Evolutionary conservation across 37 sponge, comb jelly and placozoan genomes (phyloP).

Genomic region (Oscarella lobularis): DNA sequence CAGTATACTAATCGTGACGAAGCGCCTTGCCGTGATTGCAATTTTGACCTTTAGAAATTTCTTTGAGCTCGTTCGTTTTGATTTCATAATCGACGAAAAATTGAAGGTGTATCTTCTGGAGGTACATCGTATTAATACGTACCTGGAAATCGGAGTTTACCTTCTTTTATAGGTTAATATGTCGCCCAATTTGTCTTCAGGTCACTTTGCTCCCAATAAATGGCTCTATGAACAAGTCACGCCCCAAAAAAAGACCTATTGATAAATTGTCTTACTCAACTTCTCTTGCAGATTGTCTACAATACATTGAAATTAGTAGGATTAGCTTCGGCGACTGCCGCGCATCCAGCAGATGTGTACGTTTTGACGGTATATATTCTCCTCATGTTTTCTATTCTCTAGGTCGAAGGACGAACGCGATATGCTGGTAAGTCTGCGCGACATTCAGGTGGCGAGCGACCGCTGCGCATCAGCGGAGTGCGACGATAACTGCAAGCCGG

Average conservation of each 20-base stretch:
- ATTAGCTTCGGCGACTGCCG: conserved; percentile 7
- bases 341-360: not conserved
- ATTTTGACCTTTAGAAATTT: conserved; percentile 58
- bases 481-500: not conserved
- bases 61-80: conserved; percentile 71
- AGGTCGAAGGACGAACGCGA: not conserved
- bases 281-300: conserved; percentile 31
- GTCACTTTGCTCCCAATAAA: conserved; percentile 19
- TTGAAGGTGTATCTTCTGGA: conserved; percentile 68
- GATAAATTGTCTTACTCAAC: not conserved
- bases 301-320: conserved; percentile 36
- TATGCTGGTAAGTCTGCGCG: not conserved
- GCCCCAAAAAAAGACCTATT: not conserved
- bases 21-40: too few relatives aligned
- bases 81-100: conserved; percentile 43
- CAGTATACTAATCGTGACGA: too few relatives aligned
- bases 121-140: conserved; percentile 25
- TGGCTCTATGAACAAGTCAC: conserved; percentile 62
- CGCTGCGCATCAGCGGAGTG: not conserved
- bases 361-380: not conserved
- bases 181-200: conserved; percentile 62
- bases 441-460: not conserved
- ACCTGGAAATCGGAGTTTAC: too few relatives aligned
- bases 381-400: not conserved
- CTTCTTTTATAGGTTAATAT: conserved; percentile 46